Conservation (phyloP, 2,888 invertebrate species). For the Eupithecia insigniata region DNA sequence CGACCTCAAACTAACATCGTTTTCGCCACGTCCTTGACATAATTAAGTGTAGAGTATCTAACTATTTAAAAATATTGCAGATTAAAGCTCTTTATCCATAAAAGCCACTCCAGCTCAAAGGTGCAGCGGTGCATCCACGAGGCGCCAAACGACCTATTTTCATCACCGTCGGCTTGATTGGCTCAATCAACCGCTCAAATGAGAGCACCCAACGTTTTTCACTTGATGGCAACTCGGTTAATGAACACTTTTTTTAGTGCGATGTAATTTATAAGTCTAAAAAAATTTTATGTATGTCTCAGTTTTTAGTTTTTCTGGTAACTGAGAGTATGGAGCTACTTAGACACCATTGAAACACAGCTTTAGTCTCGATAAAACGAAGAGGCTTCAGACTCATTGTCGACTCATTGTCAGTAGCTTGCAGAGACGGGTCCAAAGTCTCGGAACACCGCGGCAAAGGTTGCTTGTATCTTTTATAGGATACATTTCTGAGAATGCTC, state of each 20-base stretch:
- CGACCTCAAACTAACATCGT: not conserved
- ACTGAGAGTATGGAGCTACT: not conserved
- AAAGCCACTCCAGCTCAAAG: constrained; percentile 9
- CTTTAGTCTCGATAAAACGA: too few relatives aligned
- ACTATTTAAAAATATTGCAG: not conserved
- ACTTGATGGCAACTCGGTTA: constrained; percentile 32
- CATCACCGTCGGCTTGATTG: constrained; percentile 52
- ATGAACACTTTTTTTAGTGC: constrained; percentile 20
- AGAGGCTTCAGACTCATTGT: too few relatives aligned
- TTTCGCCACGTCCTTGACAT: not conserved
- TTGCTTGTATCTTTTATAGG: too few relatives aligned
- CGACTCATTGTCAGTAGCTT: too few relatives aligned
- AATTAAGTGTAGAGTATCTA: too few relatives aligned
- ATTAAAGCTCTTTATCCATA: constrained; percentile 11
- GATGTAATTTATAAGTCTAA: constrained; percentile 19
- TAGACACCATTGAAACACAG: too few relatives aligned
- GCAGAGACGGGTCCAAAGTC: too few relatives aligned
- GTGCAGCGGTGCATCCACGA: constrained; percentile 49
- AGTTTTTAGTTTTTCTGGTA: not conserved
- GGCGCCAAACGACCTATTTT: constrained; percentile 55
- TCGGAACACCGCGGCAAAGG: too few relatives aligned
- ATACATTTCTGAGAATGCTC: too few relatives aligned
- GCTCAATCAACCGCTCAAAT: constrained; percentile 55
- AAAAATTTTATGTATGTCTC: not conserved
- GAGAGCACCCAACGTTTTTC: constrained; percentile 43